These are phyloP conservation scores for Urocitellus parryii DNA, from an alignment of 2,113 vertebrate species.

Conservation along the genomic window DNA sequence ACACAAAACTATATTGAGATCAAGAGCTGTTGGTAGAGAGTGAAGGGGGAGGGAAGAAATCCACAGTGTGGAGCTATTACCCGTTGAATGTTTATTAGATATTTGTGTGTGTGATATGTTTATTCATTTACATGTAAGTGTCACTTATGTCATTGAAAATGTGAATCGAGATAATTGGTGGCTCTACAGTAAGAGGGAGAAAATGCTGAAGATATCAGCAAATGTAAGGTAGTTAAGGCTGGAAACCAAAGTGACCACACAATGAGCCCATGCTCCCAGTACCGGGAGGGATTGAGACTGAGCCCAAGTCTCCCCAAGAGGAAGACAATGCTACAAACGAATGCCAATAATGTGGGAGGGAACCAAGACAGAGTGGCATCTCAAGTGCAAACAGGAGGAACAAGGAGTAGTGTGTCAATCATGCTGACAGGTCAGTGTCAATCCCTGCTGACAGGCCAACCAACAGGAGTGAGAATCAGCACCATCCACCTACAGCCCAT, in stretches of 20 bases:
- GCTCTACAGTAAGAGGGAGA: background rate
- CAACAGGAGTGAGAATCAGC: too few species aligned
- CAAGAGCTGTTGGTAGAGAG: background rate
- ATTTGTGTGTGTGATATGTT: background rate
- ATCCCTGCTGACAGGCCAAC: background rate
- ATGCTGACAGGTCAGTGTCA: too few species aligned
- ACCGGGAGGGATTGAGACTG: background rate
- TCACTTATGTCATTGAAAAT: background rate
- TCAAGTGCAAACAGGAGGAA: background rate
- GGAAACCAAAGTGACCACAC: background rate
- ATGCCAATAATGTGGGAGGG: background rate
- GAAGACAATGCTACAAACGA: background rate
- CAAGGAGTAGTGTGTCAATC: background rate
- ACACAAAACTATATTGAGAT: background rate
- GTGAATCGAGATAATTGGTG: background rate
- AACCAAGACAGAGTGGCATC: background rate
- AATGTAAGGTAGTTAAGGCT: background rate
- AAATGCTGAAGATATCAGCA: background rate
- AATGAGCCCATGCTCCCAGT: background rate
- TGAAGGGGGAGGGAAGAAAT: background rate
- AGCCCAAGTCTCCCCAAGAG: background rate
- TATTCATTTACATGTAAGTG: background rate
- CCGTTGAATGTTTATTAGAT: background rate
- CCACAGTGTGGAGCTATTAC: background rate
- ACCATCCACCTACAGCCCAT: too few species aligned